Conservation (phyloP, 2,113 vertebrate species). For the Colinus virginianus region DNA sequence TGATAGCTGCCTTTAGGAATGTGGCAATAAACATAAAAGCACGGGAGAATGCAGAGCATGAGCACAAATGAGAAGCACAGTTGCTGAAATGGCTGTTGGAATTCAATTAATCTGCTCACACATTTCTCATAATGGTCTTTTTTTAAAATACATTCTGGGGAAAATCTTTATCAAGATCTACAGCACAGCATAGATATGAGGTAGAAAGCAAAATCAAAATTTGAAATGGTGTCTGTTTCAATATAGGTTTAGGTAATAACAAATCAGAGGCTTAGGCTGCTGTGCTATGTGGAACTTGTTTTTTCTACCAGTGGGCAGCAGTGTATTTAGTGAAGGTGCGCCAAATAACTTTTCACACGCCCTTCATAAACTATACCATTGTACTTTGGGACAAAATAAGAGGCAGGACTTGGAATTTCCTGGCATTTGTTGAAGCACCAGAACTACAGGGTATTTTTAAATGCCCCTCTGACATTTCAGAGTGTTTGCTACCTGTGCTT, state of each 20-base stretch:
- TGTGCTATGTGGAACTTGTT: fast-evolving
- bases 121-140: neutral
- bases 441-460: neutral
- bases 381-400: conserved; percentile 39
- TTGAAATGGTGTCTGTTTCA: neutral
- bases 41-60: neutral
- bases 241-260: neutral
- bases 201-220: neutral
- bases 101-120: neutral
- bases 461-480: neutral
- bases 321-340: neutral
- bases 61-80: neutral
- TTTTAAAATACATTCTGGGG: neutral
- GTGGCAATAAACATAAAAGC: neutral
- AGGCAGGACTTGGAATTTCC: conserved; percentile 36
- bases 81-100: conserved; percentile 5
- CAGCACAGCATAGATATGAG: neutral
- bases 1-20: conserved; percentile 27
- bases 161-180: neutral
- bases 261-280: neutral
- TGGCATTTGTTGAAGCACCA: conserved; percentile 18
- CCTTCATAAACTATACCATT: conserved; percentile 11
- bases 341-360: neutral
- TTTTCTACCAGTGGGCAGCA: neutral
- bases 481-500: neutral